phyloP scores from a whole-genome alignment of 2,797 vertebrate species.

The Silurus lanzhouensis region DNA sequence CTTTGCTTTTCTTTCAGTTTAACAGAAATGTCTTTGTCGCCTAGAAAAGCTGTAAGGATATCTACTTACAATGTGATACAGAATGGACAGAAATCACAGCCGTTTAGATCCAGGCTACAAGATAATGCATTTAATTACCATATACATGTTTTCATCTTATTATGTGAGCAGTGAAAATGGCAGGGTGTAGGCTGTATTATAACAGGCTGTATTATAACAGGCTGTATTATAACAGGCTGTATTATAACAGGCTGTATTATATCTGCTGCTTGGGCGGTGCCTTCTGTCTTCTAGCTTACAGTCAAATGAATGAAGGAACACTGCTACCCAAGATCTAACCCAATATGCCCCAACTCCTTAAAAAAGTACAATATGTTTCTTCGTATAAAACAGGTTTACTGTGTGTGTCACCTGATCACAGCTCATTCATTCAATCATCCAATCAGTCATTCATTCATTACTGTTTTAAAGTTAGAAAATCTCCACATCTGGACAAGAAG shows the following conservation, averaged over 20 bases:
- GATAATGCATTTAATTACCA: background rate
- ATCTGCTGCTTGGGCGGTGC: constrained; percentile 76
- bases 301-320: constrained; percentile 53
- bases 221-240: constrained; percentile 37
- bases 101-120: too few species aligned
- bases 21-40: background rate
- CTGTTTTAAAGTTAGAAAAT: background rate
- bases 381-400: background rate
- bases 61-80: background rate
- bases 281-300: constrained; percentile 62
- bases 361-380: background rate
- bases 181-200: background rate
- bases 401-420: background rate
- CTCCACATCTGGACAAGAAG: constrained; percentile 31
- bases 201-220: constrained; percentile 22
- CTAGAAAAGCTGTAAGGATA: background rate
- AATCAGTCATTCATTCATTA: background rate
- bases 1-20: background rate
- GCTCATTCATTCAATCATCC: background rate
- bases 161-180: background rate
- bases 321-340: constrained; percentile 16
- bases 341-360: background rate
- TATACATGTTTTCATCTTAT: background rate
- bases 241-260: constrained; percentile 21
- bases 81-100: background rate